Percentiles rank a stretch among this genome's conserved stretches.
Conservation (phyloP, 2,888 invertebrate genomes). For the Trypoxylon attenuatum region DNA sequence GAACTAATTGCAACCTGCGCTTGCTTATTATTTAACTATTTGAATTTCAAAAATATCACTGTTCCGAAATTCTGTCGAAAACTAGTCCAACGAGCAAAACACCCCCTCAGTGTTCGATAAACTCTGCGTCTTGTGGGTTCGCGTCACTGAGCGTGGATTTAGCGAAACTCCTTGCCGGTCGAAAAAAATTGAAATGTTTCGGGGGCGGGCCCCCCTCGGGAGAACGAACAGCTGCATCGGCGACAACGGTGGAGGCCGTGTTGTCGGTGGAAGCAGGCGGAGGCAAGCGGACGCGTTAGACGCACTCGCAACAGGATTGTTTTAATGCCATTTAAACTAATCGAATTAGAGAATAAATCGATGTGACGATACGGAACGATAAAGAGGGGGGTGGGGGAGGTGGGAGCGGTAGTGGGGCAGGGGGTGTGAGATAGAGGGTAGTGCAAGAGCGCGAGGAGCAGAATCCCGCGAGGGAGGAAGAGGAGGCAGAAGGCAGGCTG, state of each 20-base stretch:
- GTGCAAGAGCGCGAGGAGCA: conserved; percentile 11
- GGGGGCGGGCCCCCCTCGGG: conserved; percentile 17
- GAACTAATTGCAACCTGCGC: too few species aligned
- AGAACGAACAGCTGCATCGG: conserved; percentile 57
- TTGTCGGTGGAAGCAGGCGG: conserved; percentile 20
- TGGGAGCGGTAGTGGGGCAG: conserved; percentile 23
- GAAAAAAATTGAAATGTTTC: conserved; percentile 17
- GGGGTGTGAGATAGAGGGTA: conserved; percentile 25
- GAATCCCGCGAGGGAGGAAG: conserved; percentile 16
- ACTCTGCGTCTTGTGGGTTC: too few species aligned
- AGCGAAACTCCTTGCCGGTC: background rate
- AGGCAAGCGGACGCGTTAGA: conserved; percentile 45
- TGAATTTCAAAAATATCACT: too few species aligned
- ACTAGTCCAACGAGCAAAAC: too few species aligned
- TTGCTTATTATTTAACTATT: too few species aligned
- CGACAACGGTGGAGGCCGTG: too few species aligned
- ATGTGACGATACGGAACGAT: conserved; percentile 69
- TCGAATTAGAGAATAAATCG: conserved; percentile 76
- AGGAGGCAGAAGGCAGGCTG: conserved; percentile 45
- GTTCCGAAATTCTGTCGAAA: too few species aligned
- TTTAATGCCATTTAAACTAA: conserved; percentile 79
- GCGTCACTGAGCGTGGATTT: too few species aligned
- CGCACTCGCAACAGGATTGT: conserved; percentile 77
- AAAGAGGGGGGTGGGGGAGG: conserved; percentile 47
- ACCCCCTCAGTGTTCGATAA: too few species aligned